These are phyloP conservation scores for Bombus vancouverensis DNA, from an alignment of 1,140 invertebrate genomes.

Conservation along the genomic window DNA sequence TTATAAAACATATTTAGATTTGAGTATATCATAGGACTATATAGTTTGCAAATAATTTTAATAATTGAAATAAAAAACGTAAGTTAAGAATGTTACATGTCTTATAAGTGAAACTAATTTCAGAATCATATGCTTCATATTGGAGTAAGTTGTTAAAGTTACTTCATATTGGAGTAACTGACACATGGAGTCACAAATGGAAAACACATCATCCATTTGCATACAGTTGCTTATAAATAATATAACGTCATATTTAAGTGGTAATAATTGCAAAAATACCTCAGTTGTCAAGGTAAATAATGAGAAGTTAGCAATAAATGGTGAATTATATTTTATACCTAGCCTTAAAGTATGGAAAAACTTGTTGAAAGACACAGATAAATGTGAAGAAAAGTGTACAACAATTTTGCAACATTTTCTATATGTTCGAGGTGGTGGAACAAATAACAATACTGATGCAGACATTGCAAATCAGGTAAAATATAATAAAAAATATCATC, in stretches of 20 bases:
- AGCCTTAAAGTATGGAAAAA: slow-evolving; percentile 82
- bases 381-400: slow-evolving; percentile 45
- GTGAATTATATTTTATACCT: slow-evolving; percentile 83
- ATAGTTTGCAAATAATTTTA: neutral
- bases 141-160: neutral
- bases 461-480: slow-evolving; percentile 67
- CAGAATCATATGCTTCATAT: neutral
- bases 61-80: neutral
- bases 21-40: no score
- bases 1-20: neutral
- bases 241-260: slow-evolving; percentile 62
- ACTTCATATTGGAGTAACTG: neutral
- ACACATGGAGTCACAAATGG: slow-evolving; percentile 48
- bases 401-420: slow-evolving; percentile 68
- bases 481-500: slow-evolving; percentile 19
- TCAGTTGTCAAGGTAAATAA: slow-evolving; percentile 81
- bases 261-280: slow-evolving; percentile 40
- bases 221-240: slow-evolving; percentile 53
- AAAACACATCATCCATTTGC: slow-evolving; percentile 29
- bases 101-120: neutral
- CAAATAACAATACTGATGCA: slow-evolving; percentile 23
- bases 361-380: slow-evolving; percentile 42
- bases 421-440: slow-evolving; percentile 22
- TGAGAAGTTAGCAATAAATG: slow-evolving; percentile 78
- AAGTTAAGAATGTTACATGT: neutral